phyloP scores from a whole-genome alignment of 2,113 vertebrate genomes.

The Heloderma charlesbogerti region DNA sequence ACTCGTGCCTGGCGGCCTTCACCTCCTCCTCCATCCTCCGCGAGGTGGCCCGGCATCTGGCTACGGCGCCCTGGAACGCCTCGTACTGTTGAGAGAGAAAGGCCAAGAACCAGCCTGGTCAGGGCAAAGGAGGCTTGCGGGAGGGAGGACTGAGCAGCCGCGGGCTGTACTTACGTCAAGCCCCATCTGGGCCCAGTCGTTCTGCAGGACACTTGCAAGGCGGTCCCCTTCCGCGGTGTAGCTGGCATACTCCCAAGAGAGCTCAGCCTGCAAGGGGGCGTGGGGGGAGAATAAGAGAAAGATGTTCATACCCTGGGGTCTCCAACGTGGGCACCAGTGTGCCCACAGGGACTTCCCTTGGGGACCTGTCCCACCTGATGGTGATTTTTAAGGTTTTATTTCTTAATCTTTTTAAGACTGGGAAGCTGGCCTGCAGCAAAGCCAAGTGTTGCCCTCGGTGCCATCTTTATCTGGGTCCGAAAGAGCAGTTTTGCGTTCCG shows the following conservation, averaged over 20 bases:
- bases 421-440: too few relatives aligned
- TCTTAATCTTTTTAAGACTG: too few relatives aligned
- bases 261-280: neutral
- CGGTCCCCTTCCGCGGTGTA: constrained; percentile 58
- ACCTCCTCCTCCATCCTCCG: constrained; percentile 77
- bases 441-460: too few relatives aligned
- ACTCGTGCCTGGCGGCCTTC: constrained; percentile 69
- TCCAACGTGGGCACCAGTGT: too few relatives aligned
- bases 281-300: neutral
- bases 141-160: too few relatives aligned
- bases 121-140: neutral
- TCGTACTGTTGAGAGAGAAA: constrained; percentile 73
- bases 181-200: constrained; percentile 77
- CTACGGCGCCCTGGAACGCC: constrained; percentile 71
- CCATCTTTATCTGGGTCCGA: too few relatives aligned
- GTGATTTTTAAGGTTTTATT: too few relatives aligned
- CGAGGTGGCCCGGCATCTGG: constrained; percentile 70
- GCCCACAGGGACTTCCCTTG: too few relatives aligned
- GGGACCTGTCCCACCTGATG: too few relatives aligned
- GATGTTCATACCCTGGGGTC: neutral
- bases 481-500: too few relatives aligned
- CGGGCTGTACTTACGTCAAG: constrained; percentile 70
- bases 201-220: constrained; percentile 66
- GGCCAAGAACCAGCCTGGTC: neutral
- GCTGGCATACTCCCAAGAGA: constrained; percentile 63